Base-by-base conservation (phyloP, 1,140 invertebrate species). In the Drosophila guanche region DNA sequence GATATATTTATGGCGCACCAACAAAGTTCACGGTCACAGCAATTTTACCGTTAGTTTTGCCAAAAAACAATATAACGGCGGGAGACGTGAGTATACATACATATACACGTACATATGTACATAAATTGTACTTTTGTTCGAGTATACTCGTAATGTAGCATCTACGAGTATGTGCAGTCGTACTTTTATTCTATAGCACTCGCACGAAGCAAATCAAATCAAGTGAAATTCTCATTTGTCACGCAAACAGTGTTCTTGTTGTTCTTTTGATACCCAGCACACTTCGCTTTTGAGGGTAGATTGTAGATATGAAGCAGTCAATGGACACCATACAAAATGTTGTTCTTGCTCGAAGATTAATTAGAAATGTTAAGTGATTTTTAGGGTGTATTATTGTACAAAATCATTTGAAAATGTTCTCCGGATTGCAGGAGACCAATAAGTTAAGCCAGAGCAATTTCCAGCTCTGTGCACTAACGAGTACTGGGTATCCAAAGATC, bases 21-120 rank as follows among this genome's bases (percentile, higher is more conserved):
- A 50, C 56, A 80, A 80, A 72, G 78, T 79, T 80, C 78, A 80
- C 50, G 71, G 77, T 76, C 76, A 65, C n/a, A 54, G 16, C 8
- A 42, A 68, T 8, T 57, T 63, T 74, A 74, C 71, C 59, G 70
- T 63, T 73, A 51, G 52, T 46, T 56, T 47, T 74, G 56, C 71
- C 65, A 68, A 74, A 74, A 74, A 71, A 20, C 8, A 37, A 55
- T 55, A 47, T 4, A 45, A 56, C 54, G 16, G 42, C 25, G 8
- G 16, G 25, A 45, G 33, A 16, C n/a, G 16, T 10, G 12, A 12
- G 3, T 2, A 48, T 46, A 33, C 60, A 14, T 37, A 37, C 12
- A 20, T 20, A 43, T 37, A 22, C 63, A 62, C n/a, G n/a, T 60
- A 67, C 16, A 20, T 20, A 8, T 8, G 2, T 8, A 33, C 3